Evolutionary conservation across 2,797 vertebrate genomes (phyloP).

Genomic region (Platyrinchus mystaceus): DNA sequence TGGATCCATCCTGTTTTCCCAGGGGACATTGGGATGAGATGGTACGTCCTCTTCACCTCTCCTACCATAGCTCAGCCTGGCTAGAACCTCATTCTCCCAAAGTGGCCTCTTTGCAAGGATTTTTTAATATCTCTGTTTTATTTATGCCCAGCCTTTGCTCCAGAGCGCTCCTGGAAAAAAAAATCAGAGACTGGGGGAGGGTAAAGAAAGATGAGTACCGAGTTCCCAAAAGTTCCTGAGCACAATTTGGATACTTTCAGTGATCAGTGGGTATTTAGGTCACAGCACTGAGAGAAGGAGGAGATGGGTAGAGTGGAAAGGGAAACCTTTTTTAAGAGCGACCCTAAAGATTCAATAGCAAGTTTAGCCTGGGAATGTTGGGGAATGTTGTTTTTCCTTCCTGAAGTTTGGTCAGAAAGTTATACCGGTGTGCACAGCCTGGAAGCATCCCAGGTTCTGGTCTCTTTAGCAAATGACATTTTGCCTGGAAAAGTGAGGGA

Average conservation of each 20-base stretch:
- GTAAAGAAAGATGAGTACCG: fast-evolving
- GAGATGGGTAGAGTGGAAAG: background rate
- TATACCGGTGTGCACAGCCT: background rate
- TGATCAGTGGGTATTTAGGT: fast-evolving
- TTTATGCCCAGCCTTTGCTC: background rate
- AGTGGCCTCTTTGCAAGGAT: background rate
- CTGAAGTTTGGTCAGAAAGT: background rate
- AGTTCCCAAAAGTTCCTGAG: fast-evolving
- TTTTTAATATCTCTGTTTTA: background rate
- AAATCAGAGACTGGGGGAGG: background rate
- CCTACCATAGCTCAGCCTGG: background rate
- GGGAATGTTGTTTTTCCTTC: background rate
- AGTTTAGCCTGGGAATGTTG: background rate
- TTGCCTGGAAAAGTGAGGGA: background rate
- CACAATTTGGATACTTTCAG: fast-evolving
- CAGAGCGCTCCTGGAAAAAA: background rate
- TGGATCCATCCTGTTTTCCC: fast-evolving
- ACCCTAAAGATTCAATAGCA: background rate
- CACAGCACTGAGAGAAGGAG: background rate
- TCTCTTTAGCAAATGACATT: background rate
- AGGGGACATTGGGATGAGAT: background rate
- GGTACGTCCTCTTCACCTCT: background rate
- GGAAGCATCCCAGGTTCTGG: background rate
- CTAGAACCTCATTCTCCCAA: background rate
- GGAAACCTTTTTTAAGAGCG: background rate